Base-by-base conservation (phyloP, 2,888 invertebrate genomes). In the Liodrosophila aerea region DNA sequence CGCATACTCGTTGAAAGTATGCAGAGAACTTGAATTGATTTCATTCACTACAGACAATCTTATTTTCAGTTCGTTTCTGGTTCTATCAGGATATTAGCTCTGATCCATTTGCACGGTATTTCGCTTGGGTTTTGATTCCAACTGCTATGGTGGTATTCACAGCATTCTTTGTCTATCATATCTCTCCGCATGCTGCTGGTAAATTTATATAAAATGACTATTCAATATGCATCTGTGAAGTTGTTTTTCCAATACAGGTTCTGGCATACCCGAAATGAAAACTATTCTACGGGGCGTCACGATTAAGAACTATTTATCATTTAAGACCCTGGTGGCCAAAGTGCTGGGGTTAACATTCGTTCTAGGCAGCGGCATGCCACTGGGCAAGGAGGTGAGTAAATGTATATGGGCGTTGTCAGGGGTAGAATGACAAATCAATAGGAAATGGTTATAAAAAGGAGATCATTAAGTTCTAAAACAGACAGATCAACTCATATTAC, bases 191-290 rank as follows among this genome's bases (percentile, higher is more conserved):
- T 90, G 97, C 98, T 71, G 98, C 98, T 88, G 98, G 97, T 96
- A 90, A 80, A 39, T 37, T 5, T 1, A 1, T 4, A 16, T n/a
- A n/a, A n/a, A n/a, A n/a, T n/a, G n/a, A n/a, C n/a, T n/a, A n/a
- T n/a, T n/a, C n/a, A n/a, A n/a, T 29, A 1, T 41, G 1, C 8
- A 2, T n/a, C 0, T 7, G 9, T 0, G n/a, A n/a, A n/a, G n/a
- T n/a, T n/a, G n/a, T n/a, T n/a, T n/a, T n/a, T n/a, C n/a, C n/a
- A n/a, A 39, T 31, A 2, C 7, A 65, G 97, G 98, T 70, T 98
- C 98, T 43, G 98, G 98, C 53, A 98, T 99, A 85, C 98, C 98
- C 36, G 99, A 99, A 91, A 98, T 99, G 97, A 99, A 99, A 92
- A 99, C 98, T 1, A 98, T 99, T 66, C 92, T 97, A 12, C 92